Base-by-base conservation (phyloP, 2,113 vertebrate genomes). In the Plecotus auritus region DNA sequence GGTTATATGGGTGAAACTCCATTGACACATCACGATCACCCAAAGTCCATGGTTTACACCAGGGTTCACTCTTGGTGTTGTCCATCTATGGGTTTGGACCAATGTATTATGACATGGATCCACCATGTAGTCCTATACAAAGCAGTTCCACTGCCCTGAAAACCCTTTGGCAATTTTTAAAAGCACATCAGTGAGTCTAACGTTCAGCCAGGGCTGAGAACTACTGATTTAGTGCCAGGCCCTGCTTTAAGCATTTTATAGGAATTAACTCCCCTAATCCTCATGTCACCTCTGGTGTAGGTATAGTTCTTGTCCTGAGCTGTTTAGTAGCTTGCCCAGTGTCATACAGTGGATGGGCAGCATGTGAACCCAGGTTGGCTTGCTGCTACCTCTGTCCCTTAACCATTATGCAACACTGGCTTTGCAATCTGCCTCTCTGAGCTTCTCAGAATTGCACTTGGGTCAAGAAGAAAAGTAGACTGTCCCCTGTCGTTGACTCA, bases 61-160 rank as follows among this genome's bases (percentile, higher is more conserved):
- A 10, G 23, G 11, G n/a, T 5, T 32, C 30, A 1, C 30, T 28
- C 40, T 76, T 17, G 11, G 28, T 18, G 9, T 9, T 49, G 28
- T 54, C 8, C 13, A 1, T n/a, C 59, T 13, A 1, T 17, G 51
- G 22, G 22, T 70, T 11, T 70, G 7, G 4, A n/a, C 17, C n/a
- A 67, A 20, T 0, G 16, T 0, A 0, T n/a, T 37, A 47, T 20
- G 64, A 32, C 40, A 1, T 0, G 18, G 10, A 17, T 4, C 59
- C 6, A 4, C 42, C 18, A 16, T 37, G 9, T 0, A 1, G 28
- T 35, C 56, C 26, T 17, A 0, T 12, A 16, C 2, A 1, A 32
- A 18, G 5, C n/a, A 14, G 23, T 54, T 26, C 61, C 56, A 11
- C 61, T 26, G 64, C 32, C 86, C 32, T 70, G 51, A 59, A 61